These are phyloP conservation scores for Heliconius ethilla DNA, from an alignment of 2,888 invertebrate species.

Conservation along the genomic window DNA sequence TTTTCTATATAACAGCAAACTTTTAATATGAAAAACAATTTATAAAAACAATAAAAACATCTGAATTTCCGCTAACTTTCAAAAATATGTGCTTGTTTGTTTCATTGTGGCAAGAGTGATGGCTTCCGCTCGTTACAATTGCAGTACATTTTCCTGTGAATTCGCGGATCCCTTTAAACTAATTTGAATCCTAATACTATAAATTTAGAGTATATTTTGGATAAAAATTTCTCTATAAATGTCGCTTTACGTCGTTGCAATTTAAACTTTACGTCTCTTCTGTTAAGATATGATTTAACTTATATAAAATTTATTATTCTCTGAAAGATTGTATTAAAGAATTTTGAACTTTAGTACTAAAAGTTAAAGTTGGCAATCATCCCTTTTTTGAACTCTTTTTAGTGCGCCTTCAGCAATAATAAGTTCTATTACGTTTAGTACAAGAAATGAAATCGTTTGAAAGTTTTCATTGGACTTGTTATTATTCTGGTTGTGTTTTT, in stretches of 20 bases:
- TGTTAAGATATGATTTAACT: slow-evolving; percentile 15
- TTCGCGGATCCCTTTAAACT: neutral
- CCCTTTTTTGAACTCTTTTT: slow-evolving; percentile 18
- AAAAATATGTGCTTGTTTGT: slow-evolving; percentile 43
- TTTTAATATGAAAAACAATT: slow-evolving; percentile 27
- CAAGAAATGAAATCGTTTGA: slow-evolving; percentile 2
- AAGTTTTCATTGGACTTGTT: slow-evolving; percentile 23
- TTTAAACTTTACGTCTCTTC: slow-evolving; percentile 20
- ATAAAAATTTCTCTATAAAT: neutral
- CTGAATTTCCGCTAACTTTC: slow-evolving; percentile 36
- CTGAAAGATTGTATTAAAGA: slow-evolving; percentile 19
- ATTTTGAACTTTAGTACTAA: slow-evolving; percentile 32
- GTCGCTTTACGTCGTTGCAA: neutral
- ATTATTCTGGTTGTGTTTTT: slow-evolving; percentile 34
- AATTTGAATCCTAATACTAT: neutral
- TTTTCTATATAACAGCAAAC: slow-evolving; percentile 18
- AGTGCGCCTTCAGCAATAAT: slow-evolving; percentile 12
- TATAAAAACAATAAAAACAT: slow-evolving; percentile 37
- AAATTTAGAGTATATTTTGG: slow-evolving; percentile 7
- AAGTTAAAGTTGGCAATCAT: slow-evolving; percentile 11
- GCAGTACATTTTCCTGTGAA: slow-evolving; percentile 37
- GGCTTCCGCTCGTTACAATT: slow-evolving; percentile 42
- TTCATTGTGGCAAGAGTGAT: slow-evolving; percentile 39
- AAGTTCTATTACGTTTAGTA: slow-evolving; percentile 9
- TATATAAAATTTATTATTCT: slow-evolving; percentile 8